Base-by-base conservation (phyloP, 2,113 vertebrate species). In the Orycteropus afer region DNA sequence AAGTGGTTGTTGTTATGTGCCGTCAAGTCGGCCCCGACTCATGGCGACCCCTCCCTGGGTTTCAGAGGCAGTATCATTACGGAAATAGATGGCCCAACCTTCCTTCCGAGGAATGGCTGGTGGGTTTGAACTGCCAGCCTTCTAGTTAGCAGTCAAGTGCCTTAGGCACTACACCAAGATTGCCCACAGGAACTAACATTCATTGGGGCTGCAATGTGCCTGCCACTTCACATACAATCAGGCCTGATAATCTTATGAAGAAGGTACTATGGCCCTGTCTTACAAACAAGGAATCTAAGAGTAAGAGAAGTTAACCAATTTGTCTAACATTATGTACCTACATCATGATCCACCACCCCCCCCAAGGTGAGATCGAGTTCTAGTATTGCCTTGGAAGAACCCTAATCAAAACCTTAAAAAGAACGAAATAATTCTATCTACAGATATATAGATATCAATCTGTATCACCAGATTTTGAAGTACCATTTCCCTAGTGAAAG, bases 231-330 rank as follows among this genome's bases (percentile, higher is more conserved):
- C 49, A 78, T 34, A 47, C 7, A 2, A n/a, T 65, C 53, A 53
- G 53, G 42, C 51, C 51, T 71, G 34, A 22, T 34, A 94, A 71
- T 18, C 27, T 80, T 61, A n/a, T 40, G 11, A 80, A 23, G 37
- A 29, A 87, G 67, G 25, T 20, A 78, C 42, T 92, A 82, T 45
- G 69, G 93, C 15, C 51, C 42, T 18, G 51, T 23, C 71, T 91
- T 55, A 86, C 5, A 86, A 69, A 89, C 47, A 25, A 93, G 17
- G 37, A 90, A 82, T 63, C 47, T 90, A 76, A 61, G 42, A 73
- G 49, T 83, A 93, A 96, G 7, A 94, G 10, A 88, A 86, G 59
- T 76, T 65, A 94, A 76, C 76, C 71, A 89, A 67, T 67, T 74
- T 86, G 13, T 84, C 7, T 69, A 37, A 86, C 23, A 91, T 85